Evolutionary conservation across 2,113 vertebrate genomes (phyloP), one percentile per base, ranked within the genome.

Genomic region (Tichodroma muraria): DNA sequence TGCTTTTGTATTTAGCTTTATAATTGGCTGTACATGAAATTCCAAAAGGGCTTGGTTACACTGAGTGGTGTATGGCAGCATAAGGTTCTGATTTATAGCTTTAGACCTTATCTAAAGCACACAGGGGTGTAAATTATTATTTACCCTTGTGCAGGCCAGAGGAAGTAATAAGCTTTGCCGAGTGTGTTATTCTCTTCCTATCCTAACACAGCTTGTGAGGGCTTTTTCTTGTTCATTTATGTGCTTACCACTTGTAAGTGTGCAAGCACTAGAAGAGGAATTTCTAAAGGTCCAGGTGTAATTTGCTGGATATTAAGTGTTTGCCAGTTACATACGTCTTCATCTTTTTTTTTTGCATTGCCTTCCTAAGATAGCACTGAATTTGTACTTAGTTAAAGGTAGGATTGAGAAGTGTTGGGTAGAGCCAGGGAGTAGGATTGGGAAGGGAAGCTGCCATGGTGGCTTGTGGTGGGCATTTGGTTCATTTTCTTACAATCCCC

Each of bases 381-480:
- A n/a, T 50, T 83, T 56, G 17, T 68, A n/a, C 66, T 44, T 7
- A 31, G 2, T 66, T 83, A n/a, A 60, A 70, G 30, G 15, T 63
- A 13, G 52, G 59, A 35, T 38, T 73, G 13, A 40, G 12, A 8
- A 0, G 2, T 18, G 17, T 45, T 56, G 22, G n/a, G 9, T 61
- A 31, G 45, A 24, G 9, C 22, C 16, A 44, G 47, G 78, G 60
- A 35, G 13, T 0, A 38, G 33, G 42, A 30, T 7, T 61, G 57
- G 52, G 47, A 66, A 85, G 50, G 18, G 13, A 44, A 17, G 49
- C 31, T 76, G 52, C 30, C 0, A 0, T 63, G 38, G 28, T 9
- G 12, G 40, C 25, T 37, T 49, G 23, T n/a, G 19, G 12, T 31
- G n/a, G 40, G 20, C 15, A 4, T 60, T 68, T 0, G 0, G 3